These are phyloP conservation scores for Eurystomus gularis DNA, from an alignment of 2,113 vertebrate genomes.

Conservation along the genomic window DNA sequence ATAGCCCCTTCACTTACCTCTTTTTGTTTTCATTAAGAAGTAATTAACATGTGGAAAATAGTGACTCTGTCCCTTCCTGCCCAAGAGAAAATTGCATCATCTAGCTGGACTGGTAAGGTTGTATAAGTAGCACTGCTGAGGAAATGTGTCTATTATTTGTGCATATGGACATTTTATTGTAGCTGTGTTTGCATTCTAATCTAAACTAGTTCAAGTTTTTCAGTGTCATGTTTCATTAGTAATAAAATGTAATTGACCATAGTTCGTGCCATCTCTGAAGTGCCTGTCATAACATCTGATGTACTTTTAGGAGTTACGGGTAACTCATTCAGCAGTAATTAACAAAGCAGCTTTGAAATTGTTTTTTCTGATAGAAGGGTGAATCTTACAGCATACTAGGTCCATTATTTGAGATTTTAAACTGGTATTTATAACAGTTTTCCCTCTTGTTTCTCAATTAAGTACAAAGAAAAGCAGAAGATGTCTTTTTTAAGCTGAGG, in stretches of 20 bases:
- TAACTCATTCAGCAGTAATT: neutral
- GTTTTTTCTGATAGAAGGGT: neutral
- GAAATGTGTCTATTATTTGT: neutral
- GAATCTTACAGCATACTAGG: neutral
- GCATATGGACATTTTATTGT: neutral
- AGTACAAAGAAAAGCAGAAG: neutral
- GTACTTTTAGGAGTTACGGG: neutral
- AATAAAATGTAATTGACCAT: neutral
- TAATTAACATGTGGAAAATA: neutral
- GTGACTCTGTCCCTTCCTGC: neutral
- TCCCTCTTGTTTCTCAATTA: neutral
- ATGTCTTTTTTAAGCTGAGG: neutral
- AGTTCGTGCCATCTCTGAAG: neutral
- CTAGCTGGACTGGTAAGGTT: neutral
- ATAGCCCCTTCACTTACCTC: neutral
- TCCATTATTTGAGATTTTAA: neutral
- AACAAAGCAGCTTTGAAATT: neutral
- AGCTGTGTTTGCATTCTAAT: neutral
- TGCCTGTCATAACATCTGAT: neutral
- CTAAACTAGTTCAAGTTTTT: neutral
- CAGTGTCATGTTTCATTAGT: neutral
- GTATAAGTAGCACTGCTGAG: neutral
- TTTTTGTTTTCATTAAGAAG: neutral
- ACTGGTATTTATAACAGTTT: neutral
- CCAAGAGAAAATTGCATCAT: neutral